Percentiles rank a stretch among this genome's conserved stretches.
Conservation (phyloP, 2,797 vertebrate species). For the Poecilia velifera region DNA sequence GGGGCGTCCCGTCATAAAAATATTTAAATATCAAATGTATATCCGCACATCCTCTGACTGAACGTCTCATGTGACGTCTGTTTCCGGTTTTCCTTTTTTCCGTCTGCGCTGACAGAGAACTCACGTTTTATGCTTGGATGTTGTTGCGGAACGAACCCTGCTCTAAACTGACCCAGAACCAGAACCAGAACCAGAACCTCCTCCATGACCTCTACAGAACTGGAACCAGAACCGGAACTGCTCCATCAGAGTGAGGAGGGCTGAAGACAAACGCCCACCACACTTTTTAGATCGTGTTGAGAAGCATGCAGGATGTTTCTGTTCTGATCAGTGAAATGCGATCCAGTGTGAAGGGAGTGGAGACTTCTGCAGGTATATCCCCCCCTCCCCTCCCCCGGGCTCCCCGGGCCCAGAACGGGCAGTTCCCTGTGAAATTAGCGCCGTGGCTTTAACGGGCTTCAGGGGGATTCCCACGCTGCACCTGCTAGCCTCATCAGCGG, state of each 20-base stretch:
- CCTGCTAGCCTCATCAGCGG: constrained; percentile 66
- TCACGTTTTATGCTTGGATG: too few relatives aligned
- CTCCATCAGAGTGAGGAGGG: neutral
- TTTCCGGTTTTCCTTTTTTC: too few relatives aligned
- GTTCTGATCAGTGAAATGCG: neutral
- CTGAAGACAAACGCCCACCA: neutral
- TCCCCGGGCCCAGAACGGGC: too few relatives aligned
- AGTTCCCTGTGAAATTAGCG: constrained; percentile 24
- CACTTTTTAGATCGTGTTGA: neutral
- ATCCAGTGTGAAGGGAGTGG: neutral
- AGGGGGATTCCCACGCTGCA: constrained; percentile 45
- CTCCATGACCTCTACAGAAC: neutral
- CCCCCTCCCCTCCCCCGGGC: neutral
- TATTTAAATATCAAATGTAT: too few relatives aligned
- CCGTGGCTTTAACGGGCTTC: constrained; percentile 50
- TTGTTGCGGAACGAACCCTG: neutral
- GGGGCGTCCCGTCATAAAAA: too few relatives aligned
- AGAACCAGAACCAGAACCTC: too few relatives aligned
- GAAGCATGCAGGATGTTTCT: neutral
- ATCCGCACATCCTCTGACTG: too few relatives aligned
- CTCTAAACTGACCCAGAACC: neutral
- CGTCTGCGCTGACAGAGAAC: too few relatives aligned
- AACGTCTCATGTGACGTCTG: too few relatives aligned
- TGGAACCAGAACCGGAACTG: neutral
- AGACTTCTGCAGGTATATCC: neutral